Conservation (phyloP, 2,113 vertebrate genomes). For the Pachycephala philippinensis region DNA sequence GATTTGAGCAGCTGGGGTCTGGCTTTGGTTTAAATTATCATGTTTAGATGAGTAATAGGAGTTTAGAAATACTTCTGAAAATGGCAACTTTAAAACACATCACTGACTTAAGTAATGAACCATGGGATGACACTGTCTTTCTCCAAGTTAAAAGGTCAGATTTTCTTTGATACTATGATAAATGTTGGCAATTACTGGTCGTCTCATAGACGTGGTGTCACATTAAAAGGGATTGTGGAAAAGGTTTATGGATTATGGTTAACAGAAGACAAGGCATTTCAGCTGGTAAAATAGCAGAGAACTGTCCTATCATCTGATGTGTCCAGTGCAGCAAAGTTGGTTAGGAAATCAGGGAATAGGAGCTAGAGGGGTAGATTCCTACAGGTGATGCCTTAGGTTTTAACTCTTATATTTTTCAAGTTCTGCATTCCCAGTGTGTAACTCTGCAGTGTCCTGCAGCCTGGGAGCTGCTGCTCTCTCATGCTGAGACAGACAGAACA, state of each 20-base stretch:
- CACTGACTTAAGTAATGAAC: background rate
- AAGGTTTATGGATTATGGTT: background rate
- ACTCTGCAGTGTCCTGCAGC: too few species aligned
- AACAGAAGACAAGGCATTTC: background rate
- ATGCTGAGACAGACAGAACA: too few species aligned
- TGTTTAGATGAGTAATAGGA: background rate
- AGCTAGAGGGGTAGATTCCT: background rate
- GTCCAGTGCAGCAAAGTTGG: fast-evolving
- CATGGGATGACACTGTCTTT: background rate
- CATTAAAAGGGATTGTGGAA: background rate
- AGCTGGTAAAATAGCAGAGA: background rate
- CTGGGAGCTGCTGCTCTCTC: too few species aligned
- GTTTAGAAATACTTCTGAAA: background rate
- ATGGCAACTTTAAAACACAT: background rate
- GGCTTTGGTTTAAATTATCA: background rate
- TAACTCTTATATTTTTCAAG: too few species aligned
- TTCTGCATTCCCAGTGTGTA: too few species aligned
- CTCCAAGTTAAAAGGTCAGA: background rate
- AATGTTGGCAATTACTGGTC: background rate
- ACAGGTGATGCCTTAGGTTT: too few species aligned
- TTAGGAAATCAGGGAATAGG: background rate
- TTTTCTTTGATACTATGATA: background rate
- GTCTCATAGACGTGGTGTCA: fast-evolving
- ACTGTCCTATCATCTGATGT: background rate
- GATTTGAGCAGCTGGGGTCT: background rate